A percentile compares a stretch with the other conserved stretches of the same genome.
Conservation (phyloP, 2,113 vertebrate species). For the Hemiscyllium ocellatum region DNA sequence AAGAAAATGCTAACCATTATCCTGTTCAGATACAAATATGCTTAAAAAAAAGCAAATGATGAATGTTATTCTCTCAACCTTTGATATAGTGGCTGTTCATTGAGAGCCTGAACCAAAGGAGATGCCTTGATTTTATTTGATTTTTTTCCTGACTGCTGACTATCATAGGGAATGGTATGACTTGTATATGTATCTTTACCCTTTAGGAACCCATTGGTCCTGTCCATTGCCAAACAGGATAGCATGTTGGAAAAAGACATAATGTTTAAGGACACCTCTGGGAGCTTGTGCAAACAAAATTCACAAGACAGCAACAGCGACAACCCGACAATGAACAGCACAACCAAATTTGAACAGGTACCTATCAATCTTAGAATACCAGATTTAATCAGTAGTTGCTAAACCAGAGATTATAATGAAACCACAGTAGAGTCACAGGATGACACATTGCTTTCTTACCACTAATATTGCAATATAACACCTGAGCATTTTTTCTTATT, state of each 20-base stretch:
- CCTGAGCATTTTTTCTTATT: neutral
- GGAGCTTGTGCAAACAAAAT: conserved; percentile 58
- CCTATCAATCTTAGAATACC: neutral
- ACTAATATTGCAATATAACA: neutral
- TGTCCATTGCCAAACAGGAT: conserved; percentile 84
- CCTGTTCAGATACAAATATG: neutral
- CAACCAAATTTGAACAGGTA: conserved; percentile 78
- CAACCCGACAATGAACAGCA: conserved; percentile 46
- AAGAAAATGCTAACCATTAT: neutral
- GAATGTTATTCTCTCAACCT: too few relatives aligned
- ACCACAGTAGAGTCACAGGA: neutral
- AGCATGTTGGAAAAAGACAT: conserved; percentile 84
- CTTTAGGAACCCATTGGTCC: conserved; percentile 65
- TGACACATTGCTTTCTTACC: neutral
- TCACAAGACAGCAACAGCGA: conserved; percentile 70
- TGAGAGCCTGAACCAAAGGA: neutral
- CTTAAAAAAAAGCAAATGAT: too few relatives aligned
- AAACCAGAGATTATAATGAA: neutral
- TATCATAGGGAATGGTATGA: neutral
- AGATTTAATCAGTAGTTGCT: neutral
- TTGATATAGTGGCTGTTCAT: neutral
- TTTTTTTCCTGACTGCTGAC: neutral
- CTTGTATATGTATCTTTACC: conserved; percentile 30
- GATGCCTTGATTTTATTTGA: neutral
- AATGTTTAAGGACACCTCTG: conserved; percentile 80